Base-by-base conservation (phyloP, 2,797 vertebrate genomes). In the Scleropages formosus region DNA sequence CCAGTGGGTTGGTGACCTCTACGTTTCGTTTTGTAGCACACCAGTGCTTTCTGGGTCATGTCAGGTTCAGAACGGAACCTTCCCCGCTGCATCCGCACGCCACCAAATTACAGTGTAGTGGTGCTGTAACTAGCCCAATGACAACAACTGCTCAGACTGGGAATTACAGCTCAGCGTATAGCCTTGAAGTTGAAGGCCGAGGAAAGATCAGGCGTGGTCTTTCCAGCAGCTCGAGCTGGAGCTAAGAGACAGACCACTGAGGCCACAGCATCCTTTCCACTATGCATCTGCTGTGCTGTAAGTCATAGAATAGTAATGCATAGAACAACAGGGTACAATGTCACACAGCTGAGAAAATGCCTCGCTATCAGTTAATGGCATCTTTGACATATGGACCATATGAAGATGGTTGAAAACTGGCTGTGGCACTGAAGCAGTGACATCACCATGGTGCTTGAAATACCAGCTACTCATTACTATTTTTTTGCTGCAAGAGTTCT, bases 81-180 rank as follows among this genome's bases (percentile, higher is more conserved):
- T 60, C 65, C 74, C 56, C 53, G 0, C 49, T 58, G 31, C 71
- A 44, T 62, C 70, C 65, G 75, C 70, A 67, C 67, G 53, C 72
- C 61, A 68, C 79, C 78, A 83, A 85, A 85, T 85, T 85, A 85
- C 78, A 69, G 72, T 49, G 31, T 47, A 78, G 78, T 73, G 64
- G 60, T 47, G 76, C 20, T 71, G 68, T 58, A 71, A 26, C 51
- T 76, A 73, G 56, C 65, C 79, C 74, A 22, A 27, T 51, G 67
- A 70, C 46, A 1, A 74, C 77, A 65, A 77, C 76, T 59, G 47
- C 76, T 61, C 16, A 20, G 58, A 75, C 75, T 47, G 60, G 53
- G 70, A 80, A 78, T 76, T 74, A 74, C 70, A 46, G 70, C 70
- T 46, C 22, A 63, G 81, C 63, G 60, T 27, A 22, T 39, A 69